Conservation (phyloP, 2,797 vertebrate species). For the Gobionotothen gibberifrons region DNA sequence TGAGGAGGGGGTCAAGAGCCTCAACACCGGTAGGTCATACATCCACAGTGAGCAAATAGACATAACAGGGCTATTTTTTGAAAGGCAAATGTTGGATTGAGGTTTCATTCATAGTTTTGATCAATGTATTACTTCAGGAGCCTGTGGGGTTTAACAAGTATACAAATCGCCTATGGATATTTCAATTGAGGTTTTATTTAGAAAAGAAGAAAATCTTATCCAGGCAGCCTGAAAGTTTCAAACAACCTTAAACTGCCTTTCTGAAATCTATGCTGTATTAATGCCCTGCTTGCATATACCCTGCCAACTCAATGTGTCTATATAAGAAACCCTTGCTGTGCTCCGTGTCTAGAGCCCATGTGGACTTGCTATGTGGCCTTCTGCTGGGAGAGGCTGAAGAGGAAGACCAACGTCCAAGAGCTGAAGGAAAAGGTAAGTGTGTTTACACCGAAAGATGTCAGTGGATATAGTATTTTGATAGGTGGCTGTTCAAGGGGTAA, state of each 20-base stretch:
- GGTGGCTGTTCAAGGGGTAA: slow-evolving; percentile 6
- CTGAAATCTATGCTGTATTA: neutral
- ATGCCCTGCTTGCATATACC: neutral
- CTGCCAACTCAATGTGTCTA: neutral
- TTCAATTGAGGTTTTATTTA: neutral
- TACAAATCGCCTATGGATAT: too few relatives aligned
- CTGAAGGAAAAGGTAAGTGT: slow-evolving; percentile 89
- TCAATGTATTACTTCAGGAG: neutral
- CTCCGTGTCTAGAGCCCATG: slow-evolving; percentile 86
- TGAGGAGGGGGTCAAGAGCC: slow-evolving; percentile 87
- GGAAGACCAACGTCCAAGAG: slow-evolving; percentile 90
- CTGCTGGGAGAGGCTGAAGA: slow-evolving; percentile 89
- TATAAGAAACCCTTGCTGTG: slow-evolving; percentile 19
- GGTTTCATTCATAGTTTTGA: neutral
- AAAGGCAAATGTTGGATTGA: neutral
- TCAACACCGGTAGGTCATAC: slow-evolving; percentile 85
- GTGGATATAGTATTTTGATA: neutral
- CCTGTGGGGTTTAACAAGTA: too few relatives aligned
- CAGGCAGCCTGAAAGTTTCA: neutral
- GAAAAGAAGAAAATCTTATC: neutral
- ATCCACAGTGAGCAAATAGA: neutral
- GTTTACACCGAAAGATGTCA: neutral
- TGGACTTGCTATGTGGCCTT: slow-evolving; percentile 91
- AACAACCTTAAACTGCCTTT: neutral
- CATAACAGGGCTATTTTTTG: neutral